These are phyloP conservation scores for Myripristis murdjan DNA, from an alignment of 2,797 vertebrate species.

Conservation along the genomic window DNA sequence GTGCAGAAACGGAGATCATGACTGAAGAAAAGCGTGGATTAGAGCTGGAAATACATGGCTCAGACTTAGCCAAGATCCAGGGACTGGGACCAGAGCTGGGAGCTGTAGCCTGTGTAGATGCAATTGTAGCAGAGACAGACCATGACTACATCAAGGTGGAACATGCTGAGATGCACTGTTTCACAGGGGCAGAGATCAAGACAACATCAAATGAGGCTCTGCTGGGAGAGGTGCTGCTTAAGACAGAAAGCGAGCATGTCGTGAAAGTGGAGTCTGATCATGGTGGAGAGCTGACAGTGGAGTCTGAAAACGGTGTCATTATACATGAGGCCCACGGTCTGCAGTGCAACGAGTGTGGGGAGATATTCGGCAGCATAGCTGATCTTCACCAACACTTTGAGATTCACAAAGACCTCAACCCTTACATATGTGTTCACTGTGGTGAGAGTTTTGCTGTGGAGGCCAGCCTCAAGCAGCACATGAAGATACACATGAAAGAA, in stretches of 20 bases:
- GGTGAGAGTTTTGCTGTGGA: slow-evolving; percentile 89
- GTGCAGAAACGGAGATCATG: slow-evolving; percentile 89
- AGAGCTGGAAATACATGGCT: slow-evolving; percentile 87
- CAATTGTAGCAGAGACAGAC: slow-evolving; percentile 86
- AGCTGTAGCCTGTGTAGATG: slow-evolving; percentile 85
- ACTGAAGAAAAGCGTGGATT: slow-evolving; percentile 87
- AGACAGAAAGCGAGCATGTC: slow-evolving; percentile 84
- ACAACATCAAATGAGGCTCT: slow-evolving; percentile 78
- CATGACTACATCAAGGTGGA: slow-evolving; percentile 89
- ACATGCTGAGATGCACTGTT: slow-evolving; percentile 86
- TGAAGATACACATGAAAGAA: slow-evolving; percentile 90
- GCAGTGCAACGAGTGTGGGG: slow-evolving; percentile 89
- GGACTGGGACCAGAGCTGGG: slow-evolving; percentile 84
- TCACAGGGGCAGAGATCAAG: slow-evolving; percentile 83
- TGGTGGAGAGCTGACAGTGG: slow-evolving; percentile 86
- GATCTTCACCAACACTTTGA: slow-evolving; percentile 90
- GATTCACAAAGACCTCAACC: slow-evolving; percentile 88
- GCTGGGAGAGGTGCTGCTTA: slow-evolving; percentile 87
- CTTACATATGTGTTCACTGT: slow-evolving; percentile 89
- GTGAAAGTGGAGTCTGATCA: slow-evolving; percentile 88
- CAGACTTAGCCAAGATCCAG: slow-evolving; percentile 83
- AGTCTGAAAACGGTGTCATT: slow-evolving; percentile 88
- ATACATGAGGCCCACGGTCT: slow-evolving; percentile 89
- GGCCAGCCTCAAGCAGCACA: slow-evolving; percentile 88
- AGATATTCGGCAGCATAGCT: slow-evolving; percentile 87